These are phyloP conservation scores for Dicyrtoma fusca DNA, from an alignment of 2,888 invertebrate species.

Conservation along the genomic window DNA sequence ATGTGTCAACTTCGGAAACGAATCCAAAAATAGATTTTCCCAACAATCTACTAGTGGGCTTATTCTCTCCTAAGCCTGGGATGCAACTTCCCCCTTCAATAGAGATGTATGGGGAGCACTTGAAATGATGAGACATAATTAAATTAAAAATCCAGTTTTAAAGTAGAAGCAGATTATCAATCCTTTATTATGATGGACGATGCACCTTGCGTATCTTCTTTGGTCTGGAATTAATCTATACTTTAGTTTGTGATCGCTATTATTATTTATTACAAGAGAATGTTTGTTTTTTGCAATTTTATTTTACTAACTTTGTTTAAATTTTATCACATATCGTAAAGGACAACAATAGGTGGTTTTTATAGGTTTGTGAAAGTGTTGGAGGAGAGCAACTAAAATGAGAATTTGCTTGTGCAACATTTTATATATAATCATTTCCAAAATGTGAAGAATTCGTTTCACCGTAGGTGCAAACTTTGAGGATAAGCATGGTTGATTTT, in stretches of 20 bases:
- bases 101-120: neutral
- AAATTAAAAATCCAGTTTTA: no score
- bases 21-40: conserved; percentile 58
- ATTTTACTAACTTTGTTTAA: neutral
- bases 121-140: neutral
- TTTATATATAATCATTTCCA: conserved; percentile 8
- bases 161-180: no score
- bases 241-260: no score
- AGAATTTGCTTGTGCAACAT: neutral
- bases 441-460: conserved; percentile 2
- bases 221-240: no score
- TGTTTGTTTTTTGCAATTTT: no score
- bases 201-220: no score
- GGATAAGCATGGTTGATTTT: conserved; percentile 14
- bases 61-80: conserved; percentile 57
- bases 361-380: neutral
- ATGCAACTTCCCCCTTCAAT: conserved; percentile 51
- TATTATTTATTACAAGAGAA: no score
- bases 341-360: neutral
- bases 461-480: conserved; percentile 3
- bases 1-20: conserved; percentile 57
- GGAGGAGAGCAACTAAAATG: neutral
- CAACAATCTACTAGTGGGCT: conserved; percentile 55
- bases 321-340: no score
- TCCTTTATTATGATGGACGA: no score